Percentiles rank a stretch among this genome's conserved stretches.
Evolutionary conservation across 2,888 invertebrate species (phyloP).

Genomic region (Kuschelorhynchus macadamiae): DNA sequence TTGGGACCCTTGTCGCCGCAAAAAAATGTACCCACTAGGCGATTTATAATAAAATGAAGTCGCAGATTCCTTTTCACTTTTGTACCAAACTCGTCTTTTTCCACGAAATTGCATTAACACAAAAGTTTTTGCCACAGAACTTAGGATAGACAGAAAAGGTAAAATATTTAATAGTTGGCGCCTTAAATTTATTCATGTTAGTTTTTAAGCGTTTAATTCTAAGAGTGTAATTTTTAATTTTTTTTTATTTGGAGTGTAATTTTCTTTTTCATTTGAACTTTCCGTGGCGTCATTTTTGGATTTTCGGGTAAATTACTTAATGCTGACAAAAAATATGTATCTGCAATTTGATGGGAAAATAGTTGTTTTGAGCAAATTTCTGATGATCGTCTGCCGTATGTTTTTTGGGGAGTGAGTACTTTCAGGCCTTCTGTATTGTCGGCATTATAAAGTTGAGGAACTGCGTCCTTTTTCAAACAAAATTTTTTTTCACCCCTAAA

Average conservation of each 20-base stretch:
- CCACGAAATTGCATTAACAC: slow-evolving; percentile 4
- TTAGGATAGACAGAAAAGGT: slow-evolving; percentile 4
- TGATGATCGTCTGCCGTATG: slow-evolving; percentile 3
- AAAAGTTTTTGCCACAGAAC: slow-evolving; percentile 4
- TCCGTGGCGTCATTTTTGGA: slow-evolving; percentile 4
- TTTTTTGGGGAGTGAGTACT: slow-evolving; percentile 6
- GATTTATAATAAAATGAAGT: slow-evolving; percentile 2
- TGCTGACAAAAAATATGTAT: background rate
- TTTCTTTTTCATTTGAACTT: slow-evolving; percentile 3
- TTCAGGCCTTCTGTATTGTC: slow-evolving; percentile 1
- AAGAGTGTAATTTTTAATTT: background rate
- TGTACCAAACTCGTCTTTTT: slow-evolving; percentile 3
- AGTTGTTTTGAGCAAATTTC: background rate
- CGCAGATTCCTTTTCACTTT: background rate
- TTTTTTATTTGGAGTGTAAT: slow-evolving; percentile 2
- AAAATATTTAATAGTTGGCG: slow-evolving; percentile 1
- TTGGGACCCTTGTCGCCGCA: slow-evolving; percentile 7
- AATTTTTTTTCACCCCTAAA: background rate
- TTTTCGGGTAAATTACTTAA: slow-evolving; percentile 4
- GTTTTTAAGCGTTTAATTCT: slow-evolving; percentile 6
- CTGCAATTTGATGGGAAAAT: slow-evolving; percentile 2
- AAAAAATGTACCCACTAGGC: background rate
- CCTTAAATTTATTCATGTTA: background rate
- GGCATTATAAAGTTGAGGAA: slow-evolving; percentile 3
- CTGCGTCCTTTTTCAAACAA: background rate